Evolutionary conservation across 2,888 invertebrate genomes (phyloP), one percentile per base, ranked within the genome.

Genomic region (Auanema sp.): DNA sequence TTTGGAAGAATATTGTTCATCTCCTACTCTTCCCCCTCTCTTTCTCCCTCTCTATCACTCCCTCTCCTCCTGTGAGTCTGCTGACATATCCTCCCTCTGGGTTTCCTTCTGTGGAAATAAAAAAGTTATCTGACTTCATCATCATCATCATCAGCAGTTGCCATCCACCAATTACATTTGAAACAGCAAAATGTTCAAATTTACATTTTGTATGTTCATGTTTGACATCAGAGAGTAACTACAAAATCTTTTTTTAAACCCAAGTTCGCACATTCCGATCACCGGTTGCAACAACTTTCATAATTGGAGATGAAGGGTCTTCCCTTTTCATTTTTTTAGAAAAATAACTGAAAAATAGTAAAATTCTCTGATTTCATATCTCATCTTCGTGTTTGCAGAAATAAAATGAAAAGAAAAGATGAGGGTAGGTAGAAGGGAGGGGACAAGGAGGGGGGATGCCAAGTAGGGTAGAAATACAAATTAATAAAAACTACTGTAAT

Each of bases 61-160:
- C 33, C 3, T 33, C 33, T 8, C 33, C 33, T 33, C 4, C 58
- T 56, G 62, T 44, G 60, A 60, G 24, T 57, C 42, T 57, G 24
- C 33, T n/a, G 33, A 58, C 33, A 58, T 49, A 57, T 58, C 58
- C 11, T 47, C 24, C 10, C 25, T 16, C 12, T 50, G 14, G n/a
- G 16, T 33, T 47, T 8, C n/a, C 33, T 23, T 33, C 3, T 33
- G 3, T 33, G 33, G 8, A 33, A 33, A 33, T 33, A 33, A 33
- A 33, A 33, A 33, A 33, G 33, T 33, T 33, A 33, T 33, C 33
- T 33, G 33, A 3, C 8, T 8, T 33, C 4, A 3, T 33, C 33
- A 33, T 33, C 33, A 33, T 33, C 33, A 33, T 33, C 33, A 33
- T 8, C 33, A 33, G 3, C 33, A 33, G 33, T 8, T 33, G 33